Percentiles rank a stretch among this genome's conserved stretches.
Evolutionary conservation across 2,113 vertebrate genomes (phyloP).

Genomic region (Cyprinodon variegatus): DNA sequence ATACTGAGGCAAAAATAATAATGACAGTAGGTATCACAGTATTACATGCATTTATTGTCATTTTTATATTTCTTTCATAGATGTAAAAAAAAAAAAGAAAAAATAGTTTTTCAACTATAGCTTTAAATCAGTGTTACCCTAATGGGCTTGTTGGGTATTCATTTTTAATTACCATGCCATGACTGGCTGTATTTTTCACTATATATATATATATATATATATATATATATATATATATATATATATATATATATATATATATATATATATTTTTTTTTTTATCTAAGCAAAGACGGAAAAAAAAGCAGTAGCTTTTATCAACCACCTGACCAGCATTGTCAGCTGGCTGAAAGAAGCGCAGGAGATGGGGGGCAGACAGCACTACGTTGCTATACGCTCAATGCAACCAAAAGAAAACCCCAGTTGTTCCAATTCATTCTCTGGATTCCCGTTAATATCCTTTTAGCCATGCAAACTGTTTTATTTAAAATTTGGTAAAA

Average conservation of each 20-base stretch:
- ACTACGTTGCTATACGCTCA: too few species aligned
- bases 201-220: too few species aligned
- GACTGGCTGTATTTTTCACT: not conserved
- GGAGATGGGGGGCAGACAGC: too few species aligned
- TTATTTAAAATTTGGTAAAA: not conserved
- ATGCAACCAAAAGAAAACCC: too few species aligned
- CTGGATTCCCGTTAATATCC: not conserved
- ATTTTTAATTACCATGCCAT: not conserved
- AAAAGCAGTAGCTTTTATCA: not conserved
- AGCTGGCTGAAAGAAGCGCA: too few species aligned
- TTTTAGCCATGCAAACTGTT: not conserved
- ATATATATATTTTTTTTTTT: not conserved
- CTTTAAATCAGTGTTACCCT: not conserved
- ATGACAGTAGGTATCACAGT: too few species aligned
- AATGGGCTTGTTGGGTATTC: not conserved
- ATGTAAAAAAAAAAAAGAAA: too few species aligned
- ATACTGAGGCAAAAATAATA: too few species aligned
- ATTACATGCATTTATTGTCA: too few species aligned
- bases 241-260: too few species aligned
- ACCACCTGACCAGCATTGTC: not conserved
- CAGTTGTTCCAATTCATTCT: not conserved
- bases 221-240: too few species aligned
- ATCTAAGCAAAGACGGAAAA: not conserved
- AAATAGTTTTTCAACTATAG: not conserved
- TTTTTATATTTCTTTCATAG: too few species aligned